Conservation (phyloP, 2,888 invertebrate species). For the Drosophila sordidula region DNA sequence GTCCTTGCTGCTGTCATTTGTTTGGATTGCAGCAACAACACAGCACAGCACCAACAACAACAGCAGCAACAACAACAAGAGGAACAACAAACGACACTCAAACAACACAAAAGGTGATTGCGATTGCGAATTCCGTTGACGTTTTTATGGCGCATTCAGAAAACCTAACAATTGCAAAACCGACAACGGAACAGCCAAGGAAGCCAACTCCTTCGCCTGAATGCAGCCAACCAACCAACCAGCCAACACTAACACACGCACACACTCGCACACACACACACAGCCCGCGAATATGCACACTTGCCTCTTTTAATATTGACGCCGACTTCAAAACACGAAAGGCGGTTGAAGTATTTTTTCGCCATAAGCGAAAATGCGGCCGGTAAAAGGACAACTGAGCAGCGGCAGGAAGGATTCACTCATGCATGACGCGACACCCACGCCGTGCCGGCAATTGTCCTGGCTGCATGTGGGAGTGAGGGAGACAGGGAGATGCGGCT, state of each 20-base stretch:
- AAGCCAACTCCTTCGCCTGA: slow-evolving; percentile 63
- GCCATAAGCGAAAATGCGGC: slow-evolving; percentile 21
- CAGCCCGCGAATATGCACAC: slow-evolving; percentile 50
- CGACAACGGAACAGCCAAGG: slow-evolving; percentile 42
- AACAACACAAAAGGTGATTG: slow-evolving; percentile 78
- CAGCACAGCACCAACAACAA: slow-evolving; percentile 8
- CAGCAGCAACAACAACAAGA: slow-evolving; percentile 16
- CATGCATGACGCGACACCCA: slow-evolving; percentile 71
- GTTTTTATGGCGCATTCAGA: slow-evolving; percentile 74
- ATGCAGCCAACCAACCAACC: slow-evolving; percentile 39
- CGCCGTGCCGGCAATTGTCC: slow-evolving; percentile 1
- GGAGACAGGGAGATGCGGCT: neutral
- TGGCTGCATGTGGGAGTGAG: neutral
- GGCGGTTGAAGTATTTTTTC: slow-evolving; percentile 36
- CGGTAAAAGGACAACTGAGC: slow-evolving; percentile 30
- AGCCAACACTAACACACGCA: slow-evolving; percentile 16
- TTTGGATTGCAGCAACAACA: slow-evolving; percentile 66
- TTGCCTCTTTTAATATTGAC: slow-evolving; percentile 48
- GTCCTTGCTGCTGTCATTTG: slow-evolving; percentile 80
- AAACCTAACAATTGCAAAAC: slow-evolving; percentile 67
- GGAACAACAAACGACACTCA: slow-evolving; percentile 60
- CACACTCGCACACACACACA: slow-evolving; percentile 6
- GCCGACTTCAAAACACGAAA: slow-evolving; percentile 42
- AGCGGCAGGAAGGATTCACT: slow-evolving; percentile 59
- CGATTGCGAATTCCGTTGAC: slow-evolving; percentile 81